Base-by-base conservation (phyloP, 2,888 invertebrate genomes). In the Pheosia tremula region DNA sequence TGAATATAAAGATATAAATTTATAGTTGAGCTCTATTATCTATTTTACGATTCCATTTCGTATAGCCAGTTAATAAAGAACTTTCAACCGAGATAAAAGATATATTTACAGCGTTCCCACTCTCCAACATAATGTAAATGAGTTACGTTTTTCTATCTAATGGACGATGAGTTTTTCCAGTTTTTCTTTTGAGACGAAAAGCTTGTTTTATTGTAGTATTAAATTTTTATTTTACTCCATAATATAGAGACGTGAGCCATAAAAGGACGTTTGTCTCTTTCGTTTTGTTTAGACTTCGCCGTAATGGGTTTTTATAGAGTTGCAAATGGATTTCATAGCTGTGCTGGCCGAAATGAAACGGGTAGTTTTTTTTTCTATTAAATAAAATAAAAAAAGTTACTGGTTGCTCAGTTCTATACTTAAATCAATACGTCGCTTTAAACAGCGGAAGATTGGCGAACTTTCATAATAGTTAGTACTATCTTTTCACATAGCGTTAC, bases 191-290 rank as follows among this genome's bases (percentile, higher is more conserved):
- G 52, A 52, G 9, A 24, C 24, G 52, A 24, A 52, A 52, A 52
- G 52, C 52, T 52, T 52, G 13, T 52, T 24, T 24, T 52, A 52
- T 52, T 52, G 47, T 5, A 47, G 47, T 47, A n/a, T 47, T 47
- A 47, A n/a, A 47, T 47, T 47, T 47, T 47, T 47, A 47, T 47
- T 47, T 47, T 37, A 43, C 56, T 56, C 56, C 11, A 41, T 24
- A 41, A 52, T 5, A 50, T 59, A 39, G 56, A 62, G 24, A 50
- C 56, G 58, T 66, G 47, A 47, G 11, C 4, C n/a, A 47, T 47
- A 47, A 47, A 47, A 47, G n/a, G 2, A 4, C n/a, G 6, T 7
- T 45, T 45, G 43, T 45, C 9, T 47, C 47, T n/a, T 47, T 11
- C 47, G 47, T 47, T 47, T n/a, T n/a, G 47, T 47, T 4, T n/a